These are phyloP conservation scores for Phymatocera aterrima DNA, from an alignment of 2,888 invertebrate species.

Conservation along the genomic window DNA sequence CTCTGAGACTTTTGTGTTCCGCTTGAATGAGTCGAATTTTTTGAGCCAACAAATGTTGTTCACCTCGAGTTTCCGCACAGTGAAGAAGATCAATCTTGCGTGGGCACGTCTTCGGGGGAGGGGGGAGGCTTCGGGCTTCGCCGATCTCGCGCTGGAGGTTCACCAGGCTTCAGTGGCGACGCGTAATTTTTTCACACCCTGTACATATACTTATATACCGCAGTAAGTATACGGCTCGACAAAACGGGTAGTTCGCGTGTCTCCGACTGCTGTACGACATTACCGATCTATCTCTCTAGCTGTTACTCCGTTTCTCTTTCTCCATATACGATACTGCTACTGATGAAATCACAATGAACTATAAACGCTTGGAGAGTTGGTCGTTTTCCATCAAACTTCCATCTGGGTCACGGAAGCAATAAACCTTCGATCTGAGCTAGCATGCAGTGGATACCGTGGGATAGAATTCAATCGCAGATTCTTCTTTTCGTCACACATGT, in stretches of 20 bases:
- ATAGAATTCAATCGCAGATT: conserved; percentile 40
- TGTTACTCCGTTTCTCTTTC: neutral
- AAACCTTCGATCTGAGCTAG: conserved; percentile 38
- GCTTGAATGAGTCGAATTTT: no score
- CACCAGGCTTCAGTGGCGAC: no score
- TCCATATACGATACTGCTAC: no score
- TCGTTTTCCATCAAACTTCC: conserved; percentile 42
- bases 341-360: conserved; percentile 40
- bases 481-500: neutral
- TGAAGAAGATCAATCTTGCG: no score
- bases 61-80: no score
- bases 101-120: no score
- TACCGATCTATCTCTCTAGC: neutral
- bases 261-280: neutral
- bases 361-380: neutral
- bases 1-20: no score
- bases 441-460: neutral
- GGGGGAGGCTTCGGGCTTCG: no score
- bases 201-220: no score
- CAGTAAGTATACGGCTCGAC: neutral
- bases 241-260: conserved; percentile 18
- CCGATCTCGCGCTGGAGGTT: no score
- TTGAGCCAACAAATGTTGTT: no score
- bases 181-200: no score
- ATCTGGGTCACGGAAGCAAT: conserved; percentile 42